Percentiles rank a stretch among this genome's conserved stretches.
phyloP scores from a whole-genome alignment of 2,888 invertebrate genomes.

The Allacma fusca region DNA sequence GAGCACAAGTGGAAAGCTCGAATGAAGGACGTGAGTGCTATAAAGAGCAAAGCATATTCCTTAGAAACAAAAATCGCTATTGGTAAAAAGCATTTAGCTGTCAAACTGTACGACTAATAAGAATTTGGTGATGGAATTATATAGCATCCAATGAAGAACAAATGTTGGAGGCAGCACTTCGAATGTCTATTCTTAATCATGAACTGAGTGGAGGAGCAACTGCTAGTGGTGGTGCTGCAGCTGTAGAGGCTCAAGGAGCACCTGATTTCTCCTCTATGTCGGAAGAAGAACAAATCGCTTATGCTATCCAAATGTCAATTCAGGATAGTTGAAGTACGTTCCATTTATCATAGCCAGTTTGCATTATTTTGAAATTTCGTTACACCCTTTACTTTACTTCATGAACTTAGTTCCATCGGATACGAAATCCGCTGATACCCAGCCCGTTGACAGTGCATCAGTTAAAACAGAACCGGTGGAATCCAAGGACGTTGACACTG shows the following conservation, averaged over 20 bases:
- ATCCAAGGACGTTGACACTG: conserved; percentile 38
- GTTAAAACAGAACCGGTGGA: conserved; percentile 34
- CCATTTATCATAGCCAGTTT: neutral
- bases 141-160: conserved; percentile 74
- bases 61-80: no score
- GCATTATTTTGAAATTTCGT: neutral
- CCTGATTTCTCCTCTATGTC: conserved; percentile 91
- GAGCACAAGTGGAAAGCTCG: conserved; percentile 63
- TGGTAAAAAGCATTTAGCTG: no score
- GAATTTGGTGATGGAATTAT: no score
- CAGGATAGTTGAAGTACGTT: conserved; percentile 70
- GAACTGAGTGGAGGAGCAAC: conserved; percentile 66
- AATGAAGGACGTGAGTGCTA: conserved; percentile 54
- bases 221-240: conserved; percentile 55
- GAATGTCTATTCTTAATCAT: conserved; percentile 77
- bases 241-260: conserved; percentile 65
- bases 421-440: neutral
- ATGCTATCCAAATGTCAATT: conserved; percentile 99
- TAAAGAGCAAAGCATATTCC: no score
- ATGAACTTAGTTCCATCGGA: neutral
- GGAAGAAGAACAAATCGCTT: conserved; percentile 98
- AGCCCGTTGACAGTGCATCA: neutral
- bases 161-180: conserved; percentile 86
- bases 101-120: no score
- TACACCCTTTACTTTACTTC: neutral